Base-by-base conservation (phyloP, 2,113 vertebrate species). In the Castor canadensis region DNA sequence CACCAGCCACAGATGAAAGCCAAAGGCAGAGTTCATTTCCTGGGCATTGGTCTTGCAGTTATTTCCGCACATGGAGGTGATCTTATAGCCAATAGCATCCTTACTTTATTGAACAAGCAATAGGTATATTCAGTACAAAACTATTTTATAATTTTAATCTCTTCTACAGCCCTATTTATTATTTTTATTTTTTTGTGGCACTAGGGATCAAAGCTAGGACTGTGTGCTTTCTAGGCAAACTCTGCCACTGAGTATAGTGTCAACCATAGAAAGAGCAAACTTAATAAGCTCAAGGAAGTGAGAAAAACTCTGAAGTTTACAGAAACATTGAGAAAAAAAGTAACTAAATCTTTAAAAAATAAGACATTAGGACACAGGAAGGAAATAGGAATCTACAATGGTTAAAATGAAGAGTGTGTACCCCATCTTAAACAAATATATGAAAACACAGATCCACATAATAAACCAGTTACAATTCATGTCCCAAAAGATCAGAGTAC, bases 291-390 rank as follows among this genome's bases (percentile, higher is more conserved):
- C 77, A 58, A 80, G 24, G 20, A 58, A 80, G 77, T 45, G 17
- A 62, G 64, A 38, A 20, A 67, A 94, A 96, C 38, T 20, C 45
- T 82, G 32, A 96, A 67, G 66, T 56, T 81, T 87, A 64, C 62
- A 62, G 84, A 89, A 45, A 72, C 80, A n/a, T 52, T 58, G 15
- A 16, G 17, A 64, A 84, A 91, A 43, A 79, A 80, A 52, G 75
- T 58, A 88, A 91, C 47, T 83, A 95, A 91, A 94, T 38, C 62
- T 47, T 95, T 89, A 83, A 84, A 95, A 95, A 93, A 88, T 45
- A n/a, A 87, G 43, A n/a, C 58, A 71, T 69, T 30, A 89, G 66
- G 91, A 60, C 17, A 72, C 71, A 58, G 32, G 77, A 52, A 92
- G 75, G 84, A 95, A 67, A 77, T 12, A 85, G 45, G 22, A 82